Conservation (phyloP, 2,888 invertebrate genomes). For the Acanthosepion lycidas region DNA sequence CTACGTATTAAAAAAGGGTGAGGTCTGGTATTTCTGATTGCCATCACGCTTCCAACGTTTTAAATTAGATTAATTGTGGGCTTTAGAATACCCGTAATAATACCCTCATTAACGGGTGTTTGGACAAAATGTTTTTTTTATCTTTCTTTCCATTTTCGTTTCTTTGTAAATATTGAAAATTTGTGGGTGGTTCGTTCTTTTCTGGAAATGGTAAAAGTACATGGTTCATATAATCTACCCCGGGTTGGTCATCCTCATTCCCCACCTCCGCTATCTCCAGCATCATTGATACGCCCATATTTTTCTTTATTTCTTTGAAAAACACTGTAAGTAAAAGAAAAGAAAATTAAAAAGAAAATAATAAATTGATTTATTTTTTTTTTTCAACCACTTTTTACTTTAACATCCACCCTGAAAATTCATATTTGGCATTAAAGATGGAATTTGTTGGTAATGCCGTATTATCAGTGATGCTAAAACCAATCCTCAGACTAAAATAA, state of each 20-base stretch:
- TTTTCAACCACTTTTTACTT: background rate
- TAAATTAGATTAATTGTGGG: background rate
- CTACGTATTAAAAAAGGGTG: background rate
- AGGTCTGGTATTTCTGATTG: too few species aligned
- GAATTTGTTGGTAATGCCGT: background rate
- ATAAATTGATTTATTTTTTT: background rate
- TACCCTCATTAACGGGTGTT: background rate
- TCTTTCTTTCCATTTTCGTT: background rate
- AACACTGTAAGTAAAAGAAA: background rate
- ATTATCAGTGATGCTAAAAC: background rate
- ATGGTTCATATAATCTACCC: background rate
- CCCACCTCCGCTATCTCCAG: background rate
- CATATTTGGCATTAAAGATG: background rate
- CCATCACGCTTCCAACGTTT: too few species aligned
- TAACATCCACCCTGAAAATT: background rate
- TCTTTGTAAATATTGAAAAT: background rate
- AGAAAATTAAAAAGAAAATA: background rate
- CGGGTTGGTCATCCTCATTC: background rate
- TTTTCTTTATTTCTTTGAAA: background rate
- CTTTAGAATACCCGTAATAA: background rate
- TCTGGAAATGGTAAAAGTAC: background rate
- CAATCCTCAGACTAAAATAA: background rate
- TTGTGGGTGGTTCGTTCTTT: background rate
- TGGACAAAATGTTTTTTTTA: background rate
- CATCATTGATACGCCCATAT: background rate